These are phyloP conservation scores for Oscheius sp. DNA, from an alignment of 2,888 invertebrate species.

Conservation along the genomic window DNA sequence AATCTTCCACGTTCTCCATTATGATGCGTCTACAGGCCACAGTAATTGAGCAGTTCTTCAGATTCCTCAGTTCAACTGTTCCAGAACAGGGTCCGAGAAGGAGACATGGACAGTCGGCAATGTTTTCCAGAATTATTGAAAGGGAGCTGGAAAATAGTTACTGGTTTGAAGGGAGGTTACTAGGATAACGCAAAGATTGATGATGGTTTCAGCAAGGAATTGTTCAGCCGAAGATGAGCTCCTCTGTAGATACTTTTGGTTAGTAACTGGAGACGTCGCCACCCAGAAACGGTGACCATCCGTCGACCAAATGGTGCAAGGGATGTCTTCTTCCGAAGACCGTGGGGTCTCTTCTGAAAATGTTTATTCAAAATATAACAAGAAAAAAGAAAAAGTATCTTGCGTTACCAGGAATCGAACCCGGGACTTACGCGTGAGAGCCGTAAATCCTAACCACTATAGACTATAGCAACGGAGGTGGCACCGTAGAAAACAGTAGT, in stretches of 20 bases:
- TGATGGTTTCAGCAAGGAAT: constrained; percentile 5
- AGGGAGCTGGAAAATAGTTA: constrained; percentile 11
- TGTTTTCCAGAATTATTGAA: constrained; percentile 6
- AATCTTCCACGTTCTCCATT: constrained; percentile 10
- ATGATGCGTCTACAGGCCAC: constrained; percentile 10
- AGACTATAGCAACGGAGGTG: no score
- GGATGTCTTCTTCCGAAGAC: constrained; percentile 20
- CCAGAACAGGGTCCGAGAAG: constrained; percentile 26
- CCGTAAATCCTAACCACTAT: no score
- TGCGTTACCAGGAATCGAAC: no score
- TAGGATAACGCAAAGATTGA: not conserved
- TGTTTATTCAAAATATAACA: no score
- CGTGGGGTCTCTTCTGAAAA: not conserved
- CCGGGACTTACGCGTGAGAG: no score
- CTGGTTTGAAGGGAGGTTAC: not conserved
- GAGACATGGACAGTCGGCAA: constrained; percentile 23
- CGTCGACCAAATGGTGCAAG: constrained; percentile 15
- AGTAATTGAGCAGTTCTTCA: constrained; percentile 15
- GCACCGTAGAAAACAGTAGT: no score
- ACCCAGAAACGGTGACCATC: constrained; percentile 19
- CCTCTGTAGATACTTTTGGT: constrained; percentile 17
- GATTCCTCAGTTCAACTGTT: constrained; percentile 4
- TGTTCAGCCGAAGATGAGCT: constrained; percentile 9
- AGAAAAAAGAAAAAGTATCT: no score
- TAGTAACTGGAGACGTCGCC: constrained; percentile 13